Conservation (phyloP, 2,888 invertebrate species). For the Aleiodes alternator region DNA sequence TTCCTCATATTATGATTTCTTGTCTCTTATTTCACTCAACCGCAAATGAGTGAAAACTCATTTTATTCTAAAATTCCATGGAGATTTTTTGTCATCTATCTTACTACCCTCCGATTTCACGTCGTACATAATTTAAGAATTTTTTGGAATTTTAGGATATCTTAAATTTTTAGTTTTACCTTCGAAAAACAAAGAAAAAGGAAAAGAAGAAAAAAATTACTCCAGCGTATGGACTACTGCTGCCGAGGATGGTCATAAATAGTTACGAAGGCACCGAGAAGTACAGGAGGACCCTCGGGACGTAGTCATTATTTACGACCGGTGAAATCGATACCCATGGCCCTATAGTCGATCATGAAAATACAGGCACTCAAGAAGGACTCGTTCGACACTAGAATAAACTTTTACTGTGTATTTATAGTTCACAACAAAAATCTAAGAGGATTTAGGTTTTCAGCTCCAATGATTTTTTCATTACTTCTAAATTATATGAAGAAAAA, state of each 20-base stretch:
- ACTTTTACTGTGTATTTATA: slow-evolving; percentile 30
- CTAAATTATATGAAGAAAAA: not conserved
- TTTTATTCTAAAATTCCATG: slow-evolving; percentile 4
- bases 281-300: slow-evolving; percentile 47
- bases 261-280: slow-evolving; percentile 50
- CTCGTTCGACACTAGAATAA: slow-evolving; percentile 53
- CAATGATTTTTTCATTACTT: not conserved
- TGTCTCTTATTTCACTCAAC: slow-evolving; percentile 16
- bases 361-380: slow-evolving; percentile 57
- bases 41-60: slow-evolving; percentile 4
- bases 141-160: not conserved
- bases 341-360: slow-evolving; percentile 66
- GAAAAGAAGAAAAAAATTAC: not conserved
- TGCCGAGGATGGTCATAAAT: slow-evolving; percentile 50
- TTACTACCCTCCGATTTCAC: too few species aligned
- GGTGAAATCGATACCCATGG: slow-evolving; percentile 70
- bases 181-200: slow-evolving; percentile 6
- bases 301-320: slow-evolving; percentile 68
- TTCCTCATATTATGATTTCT: not conserved
- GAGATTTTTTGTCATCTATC: not conserved
- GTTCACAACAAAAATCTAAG: not conserved
- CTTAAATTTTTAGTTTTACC: slow-evolving; percentile 16
- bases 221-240: slow-evolving; percentile 14
- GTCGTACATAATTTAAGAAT: not conserved
- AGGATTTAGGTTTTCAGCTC: not conserved